Evolutionary conservation across 2,888 invertebrate species (phyloP).

Genomic region (Drosophila macrospina): DNA sequence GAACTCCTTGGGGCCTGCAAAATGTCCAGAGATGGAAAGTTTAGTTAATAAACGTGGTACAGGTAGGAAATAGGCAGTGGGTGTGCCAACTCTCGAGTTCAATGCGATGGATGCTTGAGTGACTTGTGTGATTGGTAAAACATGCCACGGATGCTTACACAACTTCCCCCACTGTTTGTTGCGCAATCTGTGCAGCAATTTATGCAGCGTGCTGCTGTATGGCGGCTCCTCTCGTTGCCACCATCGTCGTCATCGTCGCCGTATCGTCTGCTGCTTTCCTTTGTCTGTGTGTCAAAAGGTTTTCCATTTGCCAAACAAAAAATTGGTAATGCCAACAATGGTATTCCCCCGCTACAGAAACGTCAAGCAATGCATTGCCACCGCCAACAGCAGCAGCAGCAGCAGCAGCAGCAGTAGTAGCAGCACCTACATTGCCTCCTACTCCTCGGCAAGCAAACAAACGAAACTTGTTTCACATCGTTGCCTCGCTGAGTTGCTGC

Average conservation of each 20-base stretch:
- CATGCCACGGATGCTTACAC: slow-evolving; percentile 73
- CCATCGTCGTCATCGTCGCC: slow-evolving; percentile 20
- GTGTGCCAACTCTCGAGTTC: slow-evolving; percentile 29
- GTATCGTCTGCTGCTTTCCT: slow-evolving; percentile 65
- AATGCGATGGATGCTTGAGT: slow-evolving; percentile 21
- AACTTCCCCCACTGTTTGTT: slow-evolving; percentile 64
- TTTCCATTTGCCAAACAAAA: slow-evolving; percentile 68
- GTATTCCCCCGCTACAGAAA: slow-evolving; percentile 28
- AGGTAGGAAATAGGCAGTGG: slow-evolving; percentile 1
- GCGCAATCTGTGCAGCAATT: slow-evolving; percentile 69
- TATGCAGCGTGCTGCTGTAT: slow-evolving; percentile 72
- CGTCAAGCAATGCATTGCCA: slow-evolving; percentile 3
- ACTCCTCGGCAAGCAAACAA: slow-evolving; percentile 19
- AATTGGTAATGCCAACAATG: slow-evolving; percentile 58
- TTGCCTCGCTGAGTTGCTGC: slow-evolving; percentile 47
- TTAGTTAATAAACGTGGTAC: slow-evolving; percentile 4
- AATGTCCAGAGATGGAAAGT: background rate
- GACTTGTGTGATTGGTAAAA: slow-evolving; percentile 55
- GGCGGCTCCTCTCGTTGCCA: slow-evolving; percentile 22
- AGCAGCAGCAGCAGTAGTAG: background rate
- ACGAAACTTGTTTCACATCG: slow-evolving; percentile 76
- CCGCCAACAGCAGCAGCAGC: too few relatives aligned
- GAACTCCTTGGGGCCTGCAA: slow-evolving; percentile 94
- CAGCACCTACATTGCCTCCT: background rate
- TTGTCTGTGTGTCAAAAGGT: slow-evolving; percentile 76